Percentiles rank a stretch among this genome's conserved stretches.
Evolutionary conservation across 2,888 invertebrate genomes (phyloP).

Genomic region (Amblyjoppa proteus): DNA sequence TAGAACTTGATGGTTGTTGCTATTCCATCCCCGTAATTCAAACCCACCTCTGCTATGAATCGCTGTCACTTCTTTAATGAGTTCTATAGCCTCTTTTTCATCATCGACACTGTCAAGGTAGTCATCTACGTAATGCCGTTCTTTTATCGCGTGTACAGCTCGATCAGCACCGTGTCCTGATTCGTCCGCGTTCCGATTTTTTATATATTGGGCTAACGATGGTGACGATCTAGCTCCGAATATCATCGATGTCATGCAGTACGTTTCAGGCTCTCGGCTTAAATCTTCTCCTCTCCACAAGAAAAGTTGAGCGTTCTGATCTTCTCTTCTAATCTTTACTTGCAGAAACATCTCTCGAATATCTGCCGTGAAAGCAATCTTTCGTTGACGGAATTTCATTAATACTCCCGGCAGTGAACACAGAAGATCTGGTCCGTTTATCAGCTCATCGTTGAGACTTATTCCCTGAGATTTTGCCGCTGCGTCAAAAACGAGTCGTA

Average conservation of each 20-base stretch:
- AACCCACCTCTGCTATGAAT: too few relatives aligned
- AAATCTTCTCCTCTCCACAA: conserved; percentile 63
- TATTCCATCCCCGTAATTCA: too few relatives aligned
- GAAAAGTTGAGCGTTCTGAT: conserved; percentile 74
- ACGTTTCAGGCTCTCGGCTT: conserved; percentile 50
- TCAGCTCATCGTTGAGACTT: conserved; percentile 74
- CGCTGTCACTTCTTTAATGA: too few relatives aligned
- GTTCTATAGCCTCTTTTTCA: too few relatives aligned
- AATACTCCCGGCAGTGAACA: conserved; percentile 78
- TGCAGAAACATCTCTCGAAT: conserved; percentile 80
- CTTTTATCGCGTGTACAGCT: too few relatives aligned
- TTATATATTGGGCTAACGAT: conserved; percentile 59
- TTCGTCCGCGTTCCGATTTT: conserved; percentile 52
- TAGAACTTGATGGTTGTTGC: too few relatives aligned
- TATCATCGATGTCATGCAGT: conserved; percentile 72
- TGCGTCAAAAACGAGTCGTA: conserved; percentile 77
- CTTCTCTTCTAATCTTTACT: conserved; percentile 72
- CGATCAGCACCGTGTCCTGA: too few relatives aligned
- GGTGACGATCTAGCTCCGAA: conserved; percentile 59
- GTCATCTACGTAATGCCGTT: too few relatives aligned
- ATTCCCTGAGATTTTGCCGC: conserved; percentile 72
- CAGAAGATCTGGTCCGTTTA: conserved; percentile 79
- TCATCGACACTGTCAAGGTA: too few relatives aligned
- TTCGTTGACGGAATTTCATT: conserved; percentile 79
- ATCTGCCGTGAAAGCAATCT: conserved; percentile 78